Percentiles rank a stretch among this genome's conserved stretches.
Evolutionary conservation across 2,888 invertebrate species (phyloP).

Genomic region (Branchinecta sandiegonensis): DNA sequence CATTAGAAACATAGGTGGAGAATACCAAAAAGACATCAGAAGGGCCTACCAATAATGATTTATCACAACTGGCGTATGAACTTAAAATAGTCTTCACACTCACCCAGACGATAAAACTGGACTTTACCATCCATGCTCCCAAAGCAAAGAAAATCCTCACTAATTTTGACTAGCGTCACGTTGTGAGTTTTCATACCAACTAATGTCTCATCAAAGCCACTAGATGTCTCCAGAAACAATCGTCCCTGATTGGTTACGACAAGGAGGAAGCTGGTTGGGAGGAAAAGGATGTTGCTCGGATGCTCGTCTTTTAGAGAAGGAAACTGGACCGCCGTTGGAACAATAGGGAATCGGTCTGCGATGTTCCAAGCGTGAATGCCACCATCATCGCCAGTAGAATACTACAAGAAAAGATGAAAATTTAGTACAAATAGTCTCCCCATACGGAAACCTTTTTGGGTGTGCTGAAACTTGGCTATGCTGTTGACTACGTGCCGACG

Average conservation of each 20-base stretch:
- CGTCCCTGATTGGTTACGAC: not conserved
- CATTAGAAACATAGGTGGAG: no score
- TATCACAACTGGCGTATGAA: no score
- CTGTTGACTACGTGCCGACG: no score
- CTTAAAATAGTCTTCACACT: not conserved
- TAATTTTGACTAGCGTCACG: not conserved
- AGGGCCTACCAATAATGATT: no score
- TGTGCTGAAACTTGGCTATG: no score
- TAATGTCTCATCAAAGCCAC: not conserved
- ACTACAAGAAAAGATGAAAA: not conserved
- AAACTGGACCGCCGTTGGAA: not conserved
- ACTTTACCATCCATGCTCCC: not conserved
- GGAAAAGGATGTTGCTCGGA: not conserved
- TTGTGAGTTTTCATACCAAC: not conserved
- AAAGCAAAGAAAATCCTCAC: not conserved
- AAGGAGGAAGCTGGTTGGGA: not conserved
- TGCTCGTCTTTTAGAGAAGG: not conserved
- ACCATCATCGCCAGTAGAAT: slow-evolving; percentile 7
- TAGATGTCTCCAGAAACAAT: not conserved
- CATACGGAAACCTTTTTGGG: no score
- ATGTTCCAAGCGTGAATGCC: not conserved
- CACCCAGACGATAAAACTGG: not conserved
- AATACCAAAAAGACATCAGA: no score
- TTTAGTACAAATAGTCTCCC: no score
- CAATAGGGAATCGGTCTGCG: not conserved